Evolutionary conservation across 2,797 vertebrate species (phyloP).

Genomic region (Schizopygopsis malacanthus): DNA sequence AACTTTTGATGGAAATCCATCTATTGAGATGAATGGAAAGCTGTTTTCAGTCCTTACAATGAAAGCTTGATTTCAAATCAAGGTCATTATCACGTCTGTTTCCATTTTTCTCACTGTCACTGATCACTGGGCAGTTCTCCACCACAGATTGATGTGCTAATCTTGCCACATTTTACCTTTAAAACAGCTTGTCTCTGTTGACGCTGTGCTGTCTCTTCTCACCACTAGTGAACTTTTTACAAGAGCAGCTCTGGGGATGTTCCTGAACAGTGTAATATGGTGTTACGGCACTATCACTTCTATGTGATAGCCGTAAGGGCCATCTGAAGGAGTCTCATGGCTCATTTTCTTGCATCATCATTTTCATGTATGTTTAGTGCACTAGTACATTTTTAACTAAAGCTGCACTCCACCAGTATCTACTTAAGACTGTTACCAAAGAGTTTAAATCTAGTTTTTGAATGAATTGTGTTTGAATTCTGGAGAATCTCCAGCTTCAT

Average conservation of each 20-base stretch:
- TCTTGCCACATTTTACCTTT: constrained; percentile 5
- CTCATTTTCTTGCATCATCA: constrained; percentile 22
- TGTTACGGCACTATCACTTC: constrained; percentile 15
- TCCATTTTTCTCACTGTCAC: not conserved
- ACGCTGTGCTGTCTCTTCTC: not conserved
- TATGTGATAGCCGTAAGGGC: constrained; percentile 5
- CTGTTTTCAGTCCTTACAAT: not conserved
- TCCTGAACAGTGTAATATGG: not conserved
- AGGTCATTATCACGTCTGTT: not conserved
- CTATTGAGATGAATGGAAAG: not conserved
- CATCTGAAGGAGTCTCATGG: not conserved
- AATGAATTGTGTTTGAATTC: not conserved
- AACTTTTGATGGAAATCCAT: not conserved
- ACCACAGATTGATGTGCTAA: constrained; percentile 13
- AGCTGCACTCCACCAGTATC: not conserved
- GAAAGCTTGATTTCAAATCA: not conserved
- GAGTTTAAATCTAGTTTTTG: not conserved
- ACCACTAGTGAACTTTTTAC: not conserved
- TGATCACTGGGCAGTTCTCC: constrained; percentile 11
- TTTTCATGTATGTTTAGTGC: not conserved
- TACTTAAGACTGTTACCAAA: not conserved
- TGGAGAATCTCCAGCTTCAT: not conserved
- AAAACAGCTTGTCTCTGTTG: not conserved
- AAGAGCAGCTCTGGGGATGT: not conserved
- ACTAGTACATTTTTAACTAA: not conserved